These are phyloP conservation scores for Tragelaphus eurycerus DNA, from an alignment of 2,797 vertebrate genomes.

Conservation along the genomic window DNA sequence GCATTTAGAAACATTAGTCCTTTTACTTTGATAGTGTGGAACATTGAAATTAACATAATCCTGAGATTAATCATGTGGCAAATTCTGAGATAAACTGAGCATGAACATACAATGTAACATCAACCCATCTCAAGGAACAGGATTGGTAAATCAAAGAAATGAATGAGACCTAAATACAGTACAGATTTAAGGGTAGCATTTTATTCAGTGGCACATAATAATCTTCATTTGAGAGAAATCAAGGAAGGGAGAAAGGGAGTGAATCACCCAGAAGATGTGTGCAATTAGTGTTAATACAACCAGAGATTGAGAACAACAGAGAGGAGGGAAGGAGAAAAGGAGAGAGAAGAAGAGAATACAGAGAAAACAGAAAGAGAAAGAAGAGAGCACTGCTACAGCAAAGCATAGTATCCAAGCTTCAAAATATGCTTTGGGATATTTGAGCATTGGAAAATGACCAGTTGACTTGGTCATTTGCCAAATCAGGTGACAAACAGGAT, in stretches of 20 bases:
- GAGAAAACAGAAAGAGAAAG: too few species aligned
- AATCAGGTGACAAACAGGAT: not conserved
- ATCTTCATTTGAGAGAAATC: not conserved
- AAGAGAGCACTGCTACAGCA: not conserved
- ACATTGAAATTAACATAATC: not conserved
- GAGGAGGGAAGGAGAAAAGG: too few species aligned
- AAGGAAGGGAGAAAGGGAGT: not conserved
- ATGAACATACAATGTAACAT: not conserved
- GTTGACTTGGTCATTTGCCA: not conserved
- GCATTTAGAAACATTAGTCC: not conserved
- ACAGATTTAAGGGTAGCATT: not conserved
- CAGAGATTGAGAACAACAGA: too few species aligned
- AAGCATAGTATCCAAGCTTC: not conserved
- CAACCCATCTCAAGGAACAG: not conserved
- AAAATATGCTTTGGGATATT: not conserved
- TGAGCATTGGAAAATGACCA: not conserved
- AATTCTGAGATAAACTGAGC: not conserved
- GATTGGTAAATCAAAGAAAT: not conserved
- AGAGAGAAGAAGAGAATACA: not conserved
- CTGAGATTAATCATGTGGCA: not conserved
- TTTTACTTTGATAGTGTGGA: not conserved
- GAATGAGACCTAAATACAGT: not conserved
- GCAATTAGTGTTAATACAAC: not conserved
- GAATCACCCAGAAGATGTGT: not conserved
- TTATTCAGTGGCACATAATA: not conserved